These are phyloP conservation scores for Malurus splendens DNA, from an alignment of 2,797 vertebrate genomes.

Conservation along the genomic window DNA sequence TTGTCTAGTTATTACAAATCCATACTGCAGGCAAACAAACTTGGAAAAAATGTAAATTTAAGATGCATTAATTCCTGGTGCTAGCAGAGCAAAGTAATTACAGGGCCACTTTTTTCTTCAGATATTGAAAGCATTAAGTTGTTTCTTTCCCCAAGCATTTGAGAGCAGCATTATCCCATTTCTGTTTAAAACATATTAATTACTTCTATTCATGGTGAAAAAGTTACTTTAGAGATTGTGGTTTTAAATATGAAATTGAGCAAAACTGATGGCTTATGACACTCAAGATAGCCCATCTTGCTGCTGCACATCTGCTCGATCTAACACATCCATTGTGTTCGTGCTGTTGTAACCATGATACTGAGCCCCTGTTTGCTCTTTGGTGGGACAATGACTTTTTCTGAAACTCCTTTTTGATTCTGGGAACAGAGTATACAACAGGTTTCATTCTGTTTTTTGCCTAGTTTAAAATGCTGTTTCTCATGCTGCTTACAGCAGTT, in stretches of 20 bases:
- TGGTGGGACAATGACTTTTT: neutral
- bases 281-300: neutral
- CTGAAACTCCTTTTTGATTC: neutral
- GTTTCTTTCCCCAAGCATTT: neutral
- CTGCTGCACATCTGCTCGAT: neutral
- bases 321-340: neutral
- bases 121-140: neutral
- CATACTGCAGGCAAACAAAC: neutral
- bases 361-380: neutral
- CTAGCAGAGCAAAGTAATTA: neutral
- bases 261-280: neutral
- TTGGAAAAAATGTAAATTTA: neutral
- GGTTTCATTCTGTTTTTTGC: neutral
- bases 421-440: neutral
- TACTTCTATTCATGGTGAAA: neutral
- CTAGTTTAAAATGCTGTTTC: neutral
- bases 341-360: conserved; percentile 3
- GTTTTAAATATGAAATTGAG: neutral
- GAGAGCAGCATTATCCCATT: neutral
- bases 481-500: neutral
- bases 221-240: neutral
- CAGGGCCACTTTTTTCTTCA: neutral
- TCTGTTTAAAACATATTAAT: neutral
- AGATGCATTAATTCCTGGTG: neutral
- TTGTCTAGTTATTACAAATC: neutral